Conservation (phyloP, 2,888 invertebrate genomes). For the Scaptomyza flava region DNA sequence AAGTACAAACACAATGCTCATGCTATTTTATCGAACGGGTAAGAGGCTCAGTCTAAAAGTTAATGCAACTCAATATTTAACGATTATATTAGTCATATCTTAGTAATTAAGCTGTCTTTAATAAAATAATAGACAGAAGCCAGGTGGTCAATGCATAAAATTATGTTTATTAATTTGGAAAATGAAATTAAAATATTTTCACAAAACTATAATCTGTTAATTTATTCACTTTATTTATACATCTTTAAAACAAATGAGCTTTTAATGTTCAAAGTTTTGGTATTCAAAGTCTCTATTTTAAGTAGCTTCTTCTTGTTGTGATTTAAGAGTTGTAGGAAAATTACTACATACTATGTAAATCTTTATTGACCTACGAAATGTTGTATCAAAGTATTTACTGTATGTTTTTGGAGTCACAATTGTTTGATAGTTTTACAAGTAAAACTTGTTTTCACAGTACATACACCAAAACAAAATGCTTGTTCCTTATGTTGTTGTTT, state of each 20-base stretch:
- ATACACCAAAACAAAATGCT: constrained; percentile 59
- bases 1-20: constrained; percentile 7
- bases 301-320: not conserved
- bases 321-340: not conserved
- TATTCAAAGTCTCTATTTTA: not conserved
- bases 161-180: no score
- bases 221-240: not conserved
- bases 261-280: not conserved
- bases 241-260: not conserved
- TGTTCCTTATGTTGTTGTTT: constrained; percentile 36
- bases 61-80: constrained; percentile 20
- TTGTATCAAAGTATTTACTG: constrained; percentile 6
- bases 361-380: not conserved
- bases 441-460: constrained; percentile 71
- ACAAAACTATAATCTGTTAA: not conserved
- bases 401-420: constrained; percentile 51
- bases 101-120: not conserved
- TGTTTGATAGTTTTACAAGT: constrained; percentile 74
- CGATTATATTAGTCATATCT: constrained; percentile 25
- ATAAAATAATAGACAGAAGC: not conserved
- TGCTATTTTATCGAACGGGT: constrained; percentile 3
- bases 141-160: no score
- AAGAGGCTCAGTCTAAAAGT: not conserved
- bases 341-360: not conserved
- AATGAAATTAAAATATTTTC: not conserved